phyloP scores from a whole-genome alignment of 37 sponge, comb jelly and placozoan species.

The Beroe forskalii region DNA sequence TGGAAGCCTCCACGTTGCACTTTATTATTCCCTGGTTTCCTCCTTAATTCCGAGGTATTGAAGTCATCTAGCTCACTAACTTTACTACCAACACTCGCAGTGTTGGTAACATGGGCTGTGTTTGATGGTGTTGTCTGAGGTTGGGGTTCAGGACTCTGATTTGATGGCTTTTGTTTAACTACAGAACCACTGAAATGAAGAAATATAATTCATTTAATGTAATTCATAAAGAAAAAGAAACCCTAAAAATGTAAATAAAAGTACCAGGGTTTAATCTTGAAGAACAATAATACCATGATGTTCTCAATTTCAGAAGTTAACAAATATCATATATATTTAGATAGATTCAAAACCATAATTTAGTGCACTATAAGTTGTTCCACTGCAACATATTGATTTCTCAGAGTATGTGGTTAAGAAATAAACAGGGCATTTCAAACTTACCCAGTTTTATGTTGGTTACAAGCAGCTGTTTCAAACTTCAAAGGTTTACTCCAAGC shows the following conservation, averaged over 20 bases:
- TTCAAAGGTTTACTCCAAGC: conserved; percentile 42
- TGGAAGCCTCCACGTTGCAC: not conserved
- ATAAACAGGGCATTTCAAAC: no score
- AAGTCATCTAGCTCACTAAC: conserved; percentile 39
- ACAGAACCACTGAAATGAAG: no score
- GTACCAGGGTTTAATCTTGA: no score
- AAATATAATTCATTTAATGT: no score
- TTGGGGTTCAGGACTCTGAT: no score
- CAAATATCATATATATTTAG: not conserved
- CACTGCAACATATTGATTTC: not conserved
- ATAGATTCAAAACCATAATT: not conserved
- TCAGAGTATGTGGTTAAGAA: no score
- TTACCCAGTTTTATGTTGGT: not conserved
- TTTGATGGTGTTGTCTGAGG: no score
- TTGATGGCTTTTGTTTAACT: no score
- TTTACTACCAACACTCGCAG: conserved; percentile 23
- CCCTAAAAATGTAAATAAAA: no score
- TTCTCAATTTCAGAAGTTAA: no score
- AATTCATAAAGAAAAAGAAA: no score
- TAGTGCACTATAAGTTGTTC: not conserved
- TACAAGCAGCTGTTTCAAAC: not conserved
- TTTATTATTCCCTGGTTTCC: not conserved
- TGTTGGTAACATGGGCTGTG: not conserved
- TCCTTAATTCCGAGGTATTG: not conserved
- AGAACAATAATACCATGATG: no score